A percentile compares a stretch with the other conserved stretches of the same genome.
These are phyloP conservation scores for Conopomorpha cramerella DNA, from an alignment of 1,140 invertebrate species.

Conservation along the genomic window DNA sequence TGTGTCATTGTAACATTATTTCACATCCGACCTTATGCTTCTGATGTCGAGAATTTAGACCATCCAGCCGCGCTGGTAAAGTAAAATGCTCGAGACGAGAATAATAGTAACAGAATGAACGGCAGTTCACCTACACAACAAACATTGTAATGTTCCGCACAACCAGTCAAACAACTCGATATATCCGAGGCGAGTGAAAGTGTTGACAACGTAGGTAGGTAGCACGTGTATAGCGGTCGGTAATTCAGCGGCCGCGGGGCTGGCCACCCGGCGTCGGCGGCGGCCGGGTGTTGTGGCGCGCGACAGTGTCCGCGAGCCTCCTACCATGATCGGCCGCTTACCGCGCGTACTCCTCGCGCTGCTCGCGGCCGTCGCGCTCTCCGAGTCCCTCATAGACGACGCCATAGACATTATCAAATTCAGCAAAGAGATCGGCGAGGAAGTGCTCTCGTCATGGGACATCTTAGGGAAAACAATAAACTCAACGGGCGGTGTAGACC, in stretches of 20 bases:
- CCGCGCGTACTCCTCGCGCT: slow-evolving; percentile 21
- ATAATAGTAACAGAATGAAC: too few species aligned
- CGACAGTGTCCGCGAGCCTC: slow-evolving; percentile 30
- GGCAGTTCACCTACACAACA: too few species aligned
- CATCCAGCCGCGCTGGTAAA: too few species aligned
- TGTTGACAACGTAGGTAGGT: too few species aligned
- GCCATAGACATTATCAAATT: slow-evolving; percentile 65
- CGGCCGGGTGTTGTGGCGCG: slow-evolving; percentile 7
- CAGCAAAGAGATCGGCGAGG: slow-evolving; percentile 62
- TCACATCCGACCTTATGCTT: too few species aligned
- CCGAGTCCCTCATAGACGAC: slow-evolving; percentile 56
- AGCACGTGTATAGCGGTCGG: neutral
- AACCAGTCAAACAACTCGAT: too few species aligned
- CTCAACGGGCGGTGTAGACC: slow-evolving; percentile 55
- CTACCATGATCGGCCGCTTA: slow-evolving; percentile 28
- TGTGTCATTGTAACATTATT: too few species aligned
- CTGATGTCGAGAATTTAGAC: too few species aligned
- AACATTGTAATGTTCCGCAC: too few species aligned
- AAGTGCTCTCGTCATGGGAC: slow-evolving; percentile 66
- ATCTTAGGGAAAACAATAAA: slow-evolving; percentile 60
- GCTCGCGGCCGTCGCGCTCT: slow-evolving; percentile 11
- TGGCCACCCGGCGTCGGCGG: slow-evolving; percentile 26
- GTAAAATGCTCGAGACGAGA: too few species aligned
- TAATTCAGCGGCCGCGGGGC: slow-evolving; percentile 1
- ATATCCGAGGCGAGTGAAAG: too few species aligned